Percentiles rank a stretch among this genome's conserved stretches.
phyloP scores from a whole-genome alignment of 1,140 invertebrate genomes.

The Tetramorium simillimum region DNA sequence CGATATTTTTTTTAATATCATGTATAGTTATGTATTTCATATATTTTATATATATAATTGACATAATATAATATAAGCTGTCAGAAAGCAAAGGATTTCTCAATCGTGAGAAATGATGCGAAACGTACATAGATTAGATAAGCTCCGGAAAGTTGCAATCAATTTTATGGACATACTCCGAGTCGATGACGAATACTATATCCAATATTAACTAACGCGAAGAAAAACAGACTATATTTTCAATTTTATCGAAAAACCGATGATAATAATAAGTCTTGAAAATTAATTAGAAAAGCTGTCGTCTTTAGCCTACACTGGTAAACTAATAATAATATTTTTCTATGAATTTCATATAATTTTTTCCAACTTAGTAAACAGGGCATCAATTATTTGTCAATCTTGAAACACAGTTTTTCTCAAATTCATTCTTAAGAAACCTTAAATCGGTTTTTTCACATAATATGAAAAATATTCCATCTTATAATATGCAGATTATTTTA shows the following conservation, averaged over 20 bases:
- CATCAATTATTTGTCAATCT: too few relatives aligned
- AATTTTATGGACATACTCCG: conserved; percentile 22
- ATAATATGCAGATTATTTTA: neutral
- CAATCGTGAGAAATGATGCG: neutral
- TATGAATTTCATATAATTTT: too few relatives aligned
- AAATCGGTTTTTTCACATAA: neutral
- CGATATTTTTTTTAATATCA: neutral
- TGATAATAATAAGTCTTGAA: neutral
- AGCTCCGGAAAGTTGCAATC: conserved; percentile 20
- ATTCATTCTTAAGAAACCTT: neutral
- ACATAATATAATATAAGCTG: conserved; percentile 12
- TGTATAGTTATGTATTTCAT: neutral
- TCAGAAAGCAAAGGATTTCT: neutral
- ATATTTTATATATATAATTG: too few relatives aligned
- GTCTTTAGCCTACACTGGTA: too few relatives aligned
- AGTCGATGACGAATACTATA: neutral
- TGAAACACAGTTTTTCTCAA: neutral
- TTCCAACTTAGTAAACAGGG: too few relatives aligned
- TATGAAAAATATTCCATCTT: neutral
- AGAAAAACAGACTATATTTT: neutral
- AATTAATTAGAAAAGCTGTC: neutral
- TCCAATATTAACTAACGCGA: neutral
- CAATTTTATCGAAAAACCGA: neutral
- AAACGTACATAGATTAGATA: neutral
- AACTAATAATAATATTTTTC: too few relatives aligned